These are phyloP conservation scores for Bergia puertoricense DNA, from an alignment of 92 coral and sea anemone genomes.

Conservation along the genomic window DNA sequence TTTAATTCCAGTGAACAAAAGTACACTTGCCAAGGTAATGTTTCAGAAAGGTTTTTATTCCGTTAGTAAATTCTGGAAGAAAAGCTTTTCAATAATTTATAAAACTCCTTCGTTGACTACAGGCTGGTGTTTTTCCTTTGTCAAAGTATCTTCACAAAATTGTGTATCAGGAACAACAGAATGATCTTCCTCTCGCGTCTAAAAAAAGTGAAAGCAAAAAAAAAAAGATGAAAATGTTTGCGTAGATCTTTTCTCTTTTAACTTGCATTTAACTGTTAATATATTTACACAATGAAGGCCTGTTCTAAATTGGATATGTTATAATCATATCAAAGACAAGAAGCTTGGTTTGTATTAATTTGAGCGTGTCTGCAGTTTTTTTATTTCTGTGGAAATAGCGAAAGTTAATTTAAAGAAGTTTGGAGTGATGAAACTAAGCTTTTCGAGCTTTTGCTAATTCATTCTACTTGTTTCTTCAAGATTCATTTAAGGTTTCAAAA, in stretches of 20 bases:
- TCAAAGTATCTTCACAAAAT: neutral
- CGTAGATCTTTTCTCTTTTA: too few relatives aligned
- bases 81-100: neutral
- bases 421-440: too few relatives aligned
- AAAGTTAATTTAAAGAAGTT: neutral
- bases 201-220: neutral
- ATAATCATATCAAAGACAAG: neutral
- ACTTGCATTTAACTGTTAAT: neutral
- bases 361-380: neutral
- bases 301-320: neutral
- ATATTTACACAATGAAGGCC: neutral
- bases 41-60: neutral
- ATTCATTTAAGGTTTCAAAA: too few relatives aligned
- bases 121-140: neutral
- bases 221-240: neutral
- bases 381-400: neutral
- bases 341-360: neutral
- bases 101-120: neutral
- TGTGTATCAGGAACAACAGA: neutral
- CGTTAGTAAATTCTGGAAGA: neutral
- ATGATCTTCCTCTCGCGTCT: too few relatives aligned
- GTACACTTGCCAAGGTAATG: neutral
- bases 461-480: neutral
- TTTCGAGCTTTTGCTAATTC: neutral
- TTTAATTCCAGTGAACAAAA: neutral